A percentile compares a stretch with the other conserved stretches of the same genome.
Evolutionary conservation across 1,140 invertebrate genomes (phyloP).

Genomic region (Adoxophyes honmai): DNA sequence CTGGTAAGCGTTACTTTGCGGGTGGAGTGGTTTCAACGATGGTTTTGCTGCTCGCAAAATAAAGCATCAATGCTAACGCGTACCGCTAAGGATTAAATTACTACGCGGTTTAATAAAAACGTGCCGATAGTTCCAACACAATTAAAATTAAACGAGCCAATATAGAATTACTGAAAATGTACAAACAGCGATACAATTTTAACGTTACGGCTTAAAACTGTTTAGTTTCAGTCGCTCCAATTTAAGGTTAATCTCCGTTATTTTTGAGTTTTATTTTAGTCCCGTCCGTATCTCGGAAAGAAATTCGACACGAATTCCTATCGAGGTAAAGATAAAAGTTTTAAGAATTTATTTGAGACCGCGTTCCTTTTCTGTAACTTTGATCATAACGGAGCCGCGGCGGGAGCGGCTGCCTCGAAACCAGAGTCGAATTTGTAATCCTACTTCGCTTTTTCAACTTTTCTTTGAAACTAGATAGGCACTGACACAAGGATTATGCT

Average conservation of each 20-base stretch:
- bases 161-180: conserved; percentile 13
- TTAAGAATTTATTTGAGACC: conserved; percentile 57
- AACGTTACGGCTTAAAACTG: background rate
- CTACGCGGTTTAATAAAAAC: background rate
- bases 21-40: background rate
- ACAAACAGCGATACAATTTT: conserved; percentile 3
- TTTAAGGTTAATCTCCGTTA: conserved; percentile 6
- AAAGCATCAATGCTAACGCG: background rate
- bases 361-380: conserved; percentile 43
- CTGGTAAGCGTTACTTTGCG: conserved; percentile 24
- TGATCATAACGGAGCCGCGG: conserved; percentile 38
- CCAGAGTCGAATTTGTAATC: conserved; percentile 6
- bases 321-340: conserved; percentile 60
- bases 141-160: background rate
- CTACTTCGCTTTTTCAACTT: background rate
- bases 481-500: too few species aligned
- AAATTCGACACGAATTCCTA: conserved; percentile 21
- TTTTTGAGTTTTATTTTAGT: conserved; percentile 13
- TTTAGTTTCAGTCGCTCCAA: background rate
- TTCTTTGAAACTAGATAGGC: too few species aligned
- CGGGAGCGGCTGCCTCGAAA: background rate
- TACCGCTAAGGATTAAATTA: background rate
- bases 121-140: background rate
- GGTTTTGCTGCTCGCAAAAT: background rate
- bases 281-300: conserved; percentile 8